Evolutionary conservation across 2,888 invertebrate genomes (phyloP).

Genomic region (Colletes collaris): DNA sequence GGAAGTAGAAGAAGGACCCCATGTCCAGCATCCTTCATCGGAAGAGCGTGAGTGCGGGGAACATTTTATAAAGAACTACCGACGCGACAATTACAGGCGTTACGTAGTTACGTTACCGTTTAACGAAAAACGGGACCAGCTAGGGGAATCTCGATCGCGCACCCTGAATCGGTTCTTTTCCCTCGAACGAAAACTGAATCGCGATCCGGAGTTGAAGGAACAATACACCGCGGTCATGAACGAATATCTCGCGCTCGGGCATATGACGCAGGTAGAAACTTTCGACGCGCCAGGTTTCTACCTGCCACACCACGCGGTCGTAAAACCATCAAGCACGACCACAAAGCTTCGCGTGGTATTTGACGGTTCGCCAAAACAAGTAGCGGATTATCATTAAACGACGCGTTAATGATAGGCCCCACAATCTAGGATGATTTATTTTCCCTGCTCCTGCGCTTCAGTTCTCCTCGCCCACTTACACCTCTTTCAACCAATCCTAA

Average conservation of each 20-base stretch:
- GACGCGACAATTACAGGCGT: too few species aligned
- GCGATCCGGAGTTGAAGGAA: neutral
- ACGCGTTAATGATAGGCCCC: neutral
- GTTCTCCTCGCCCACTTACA: neutral
- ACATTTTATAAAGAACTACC: too few species aligned
- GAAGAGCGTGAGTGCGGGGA: neutral
- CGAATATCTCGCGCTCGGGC: neutral
- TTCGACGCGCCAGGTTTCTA: neutral
- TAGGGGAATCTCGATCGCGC: conserved; percentile 1
- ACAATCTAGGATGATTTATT: neutral
- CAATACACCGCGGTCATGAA: neutral
- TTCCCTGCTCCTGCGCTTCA: neutral
- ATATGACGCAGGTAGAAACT: neutral
- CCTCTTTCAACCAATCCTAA: too few species aligned
- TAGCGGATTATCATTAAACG: conserved; percentile 1
- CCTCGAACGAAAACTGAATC: too few species aligned
- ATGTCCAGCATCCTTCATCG: neutral
- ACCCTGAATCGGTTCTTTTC: neutral
- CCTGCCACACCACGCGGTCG: conserved; percentile 11
- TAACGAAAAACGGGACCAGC: neutral
- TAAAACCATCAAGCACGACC: neutral
- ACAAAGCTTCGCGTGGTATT: neutral
- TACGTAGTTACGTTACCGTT: too few species aligned
- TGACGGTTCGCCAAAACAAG: neutral
- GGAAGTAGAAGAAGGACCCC: neutral